Base-by-base conservation (phyloP, 2,113 vertebrate genomes). In the Turdus rufiventris region DNA sequence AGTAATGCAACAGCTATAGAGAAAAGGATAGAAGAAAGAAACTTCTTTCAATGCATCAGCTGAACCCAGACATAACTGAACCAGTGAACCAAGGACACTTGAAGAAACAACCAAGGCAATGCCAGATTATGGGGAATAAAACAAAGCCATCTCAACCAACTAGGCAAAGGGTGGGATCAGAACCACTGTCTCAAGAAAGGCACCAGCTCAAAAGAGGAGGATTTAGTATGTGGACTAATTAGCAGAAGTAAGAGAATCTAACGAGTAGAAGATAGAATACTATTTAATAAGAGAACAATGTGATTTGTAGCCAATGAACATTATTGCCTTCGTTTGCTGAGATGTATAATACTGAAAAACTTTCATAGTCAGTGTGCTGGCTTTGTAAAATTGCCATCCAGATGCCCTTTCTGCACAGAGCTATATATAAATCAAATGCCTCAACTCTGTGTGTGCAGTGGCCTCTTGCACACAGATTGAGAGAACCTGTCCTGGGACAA, bases 361-460 rank as follows among this genome's bases (percentile, higher is more conserved):
- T n/a, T 67, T 74, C 29, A n/a, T 48, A 31, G 61, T 20, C 33
- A 29, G 13, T 53, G 14, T 67, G 18, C 24, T 67, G 53, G 13
- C 24, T 53, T 54, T 82, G 24, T 34, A 25, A 13, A 61, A 15
- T 43, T 72, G 21, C 18, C 21, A 65, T 31, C 43, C 14, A 65
- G 31, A 24, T 25, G 6, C 18, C 12, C 18, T 36, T 72, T 65
- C 25, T 33, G 6, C 20, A 42, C 31, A 50, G 42, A 72, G 18
- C 29, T 31, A 9, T 21, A 8, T 8, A 33, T 57, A 56, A 42
- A 63, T 42, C 11, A 56, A 71, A 79, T 56, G 14, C 14, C 23
- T 61, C 0, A 0, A 15, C 9, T 56, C 13, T 56, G 14, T 21
- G 19, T 33, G 12, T 42, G 66, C 5, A 31, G 62, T 53, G 23